Evolutionary conservation across 2,113 vertebrate genomes (phyloP).

Genomic region (Steatornis caripensis): DNA sequence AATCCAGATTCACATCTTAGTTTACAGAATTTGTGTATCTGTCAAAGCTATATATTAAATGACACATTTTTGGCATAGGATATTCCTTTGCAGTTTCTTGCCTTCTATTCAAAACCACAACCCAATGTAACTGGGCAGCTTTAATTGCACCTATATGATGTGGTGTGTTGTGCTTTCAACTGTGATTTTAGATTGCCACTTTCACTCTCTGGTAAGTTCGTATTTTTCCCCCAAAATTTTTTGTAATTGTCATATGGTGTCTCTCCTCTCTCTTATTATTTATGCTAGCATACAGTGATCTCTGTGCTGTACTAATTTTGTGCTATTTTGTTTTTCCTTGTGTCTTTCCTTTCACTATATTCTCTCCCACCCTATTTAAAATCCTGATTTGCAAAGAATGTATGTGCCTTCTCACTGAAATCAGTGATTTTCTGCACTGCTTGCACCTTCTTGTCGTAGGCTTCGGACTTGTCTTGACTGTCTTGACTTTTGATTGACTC

Average conservation of each 20-base stretch:
- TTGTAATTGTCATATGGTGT: neutral
- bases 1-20: neutral
- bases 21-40: neutral
- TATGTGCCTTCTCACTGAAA: neutral
- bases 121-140: neutral
- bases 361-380: neutral
- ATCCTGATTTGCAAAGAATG: neutral
- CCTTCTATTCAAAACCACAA: neutral
- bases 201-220: neutral
- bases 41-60: neutral
- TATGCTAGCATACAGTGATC: neutral
- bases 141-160: neutral
- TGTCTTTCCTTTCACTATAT: neutral
- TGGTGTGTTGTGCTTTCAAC: neutral
- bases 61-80: neutral
- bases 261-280: neutral
- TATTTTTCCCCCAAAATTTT: neutral
- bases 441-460: neutral
- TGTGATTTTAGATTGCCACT: neutral
- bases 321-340: neutral
- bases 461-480: accelerated
- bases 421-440: neutral
- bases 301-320: neutral
- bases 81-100: neutral
- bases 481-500: neutral